Percentiles rank a stretch among this genome's conserved stretches.
phyloP scores from a whole-genome alignment of 1,140 invertebrate genomes.

The Mamestra configurata region DNA sequence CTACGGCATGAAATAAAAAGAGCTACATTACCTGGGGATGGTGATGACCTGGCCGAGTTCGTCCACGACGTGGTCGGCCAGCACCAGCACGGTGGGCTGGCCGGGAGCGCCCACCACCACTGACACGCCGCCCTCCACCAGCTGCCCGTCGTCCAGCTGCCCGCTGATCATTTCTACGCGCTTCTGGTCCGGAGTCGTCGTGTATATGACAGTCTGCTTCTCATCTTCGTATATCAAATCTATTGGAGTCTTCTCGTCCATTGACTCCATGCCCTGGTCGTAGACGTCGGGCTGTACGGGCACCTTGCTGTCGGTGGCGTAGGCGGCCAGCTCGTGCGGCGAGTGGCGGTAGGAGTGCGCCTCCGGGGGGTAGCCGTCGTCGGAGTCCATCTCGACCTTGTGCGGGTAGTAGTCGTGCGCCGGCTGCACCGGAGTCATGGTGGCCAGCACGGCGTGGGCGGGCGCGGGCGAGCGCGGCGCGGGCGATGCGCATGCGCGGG shows the following conservation, averaged over 20 bases:
- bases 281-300: slow-evolving; percentile 88
- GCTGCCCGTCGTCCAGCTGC: slow-evolving; percentile 81
- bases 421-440: slow-evolving; percentile 90
- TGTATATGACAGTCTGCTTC: slow-evolving; percentile 94
- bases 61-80: slow-evolving; percentile 83
- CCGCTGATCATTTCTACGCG: slow-evolving; percentile 87
- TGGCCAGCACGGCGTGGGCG: slow-evolving; percentile 92
- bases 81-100: slow-evolving; percentile 84
- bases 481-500: slow-evolving; percentile 70
- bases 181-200: slow-evolving; percentile 89
- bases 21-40: slow-evolving; percentile 81
- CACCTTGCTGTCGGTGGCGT: slow-evolving; percentile 87
- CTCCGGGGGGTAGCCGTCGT: slow-evolving; percentile 85
- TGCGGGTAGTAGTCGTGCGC: slow-evolving; percentile 89
- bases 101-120: slow-evolving; percentile 85
- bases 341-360: slow-evolving; percentile 88
- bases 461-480: slow-evolving; percentile 88
- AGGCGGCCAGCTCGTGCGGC: slow-evolving; percentile 87
- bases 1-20: background rate
- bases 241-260: slow-evolving; percentile 91
- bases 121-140: slow-evolving; percentile 83
- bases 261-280: slow-evolving; percentile 89
- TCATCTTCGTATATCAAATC: slow-evolving; percentile 94
- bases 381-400: slow-evolving; percentile 87
- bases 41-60: slow-evolving; percentile 87